phyloP scores from a whole-genome alignment of 2,888 invertebrate species.

The Eulithis testata region DNA sequence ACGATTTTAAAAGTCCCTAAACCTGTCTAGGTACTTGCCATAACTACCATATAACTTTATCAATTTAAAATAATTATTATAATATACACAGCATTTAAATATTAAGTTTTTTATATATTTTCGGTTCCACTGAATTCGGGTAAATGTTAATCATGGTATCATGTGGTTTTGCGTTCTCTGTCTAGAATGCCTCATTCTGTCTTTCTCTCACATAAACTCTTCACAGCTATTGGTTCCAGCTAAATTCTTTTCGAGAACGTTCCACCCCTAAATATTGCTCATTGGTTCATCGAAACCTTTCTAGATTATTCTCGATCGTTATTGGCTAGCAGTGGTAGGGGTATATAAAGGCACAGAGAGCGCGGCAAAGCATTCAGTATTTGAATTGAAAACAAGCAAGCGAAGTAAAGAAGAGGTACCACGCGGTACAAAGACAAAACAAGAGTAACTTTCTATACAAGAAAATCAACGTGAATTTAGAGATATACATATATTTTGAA shows the following conservation, averaged over 20 bases:
- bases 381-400: constrained; percentile 67
- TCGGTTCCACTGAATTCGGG: constrained; percentile 33
- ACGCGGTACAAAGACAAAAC: constrained; percentile 47
- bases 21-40: no score
- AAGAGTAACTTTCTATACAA: constrained; percentile 16
- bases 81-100: no score
- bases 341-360: constrained; percentile 57
- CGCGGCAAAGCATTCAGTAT: constrained; percentile 70
- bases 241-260: constrained; percentile 51
- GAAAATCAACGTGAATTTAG: constrained; percentile 16
- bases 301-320: constrained; percentile 59
- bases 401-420: constrained; percentile 45
- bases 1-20: no score
- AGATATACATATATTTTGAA: constrained; percentile 24
- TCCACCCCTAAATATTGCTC: constrained; percentile 45
- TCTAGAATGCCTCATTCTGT: constrained; percentile 38
- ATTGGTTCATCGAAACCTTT: constrained; percentile 57
- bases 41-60: no score
- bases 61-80: no score
- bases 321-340: constrained; percentile 51
- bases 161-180: constrained; percentile 38
- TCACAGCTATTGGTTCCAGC: constrained; percentile 50
- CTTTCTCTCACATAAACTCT: constrained; percentile 38
- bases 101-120: background rate
- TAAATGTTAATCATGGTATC: constrained; percentile 42